phyloP scores from a whole-genome alignment of 2,888 invertebrate species.

The Tenthredo scrophulariae region DNA sequence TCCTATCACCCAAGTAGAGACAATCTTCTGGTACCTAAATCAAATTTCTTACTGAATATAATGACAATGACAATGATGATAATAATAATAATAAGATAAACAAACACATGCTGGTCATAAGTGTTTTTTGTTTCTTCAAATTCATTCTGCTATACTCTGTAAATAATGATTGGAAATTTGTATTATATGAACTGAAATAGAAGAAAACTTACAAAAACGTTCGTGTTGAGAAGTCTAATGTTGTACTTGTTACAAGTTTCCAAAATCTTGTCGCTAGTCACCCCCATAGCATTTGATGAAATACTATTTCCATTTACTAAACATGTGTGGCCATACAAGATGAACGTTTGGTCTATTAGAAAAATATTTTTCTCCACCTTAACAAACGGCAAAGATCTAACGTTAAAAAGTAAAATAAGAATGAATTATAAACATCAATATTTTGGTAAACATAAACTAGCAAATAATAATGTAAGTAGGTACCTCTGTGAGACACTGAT shows the following conservation, averaged over 20 bases:
- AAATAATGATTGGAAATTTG: not conserved
- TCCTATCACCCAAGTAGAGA: constrained; percentile 65
- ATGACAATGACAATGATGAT: not conserved
- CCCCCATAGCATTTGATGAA: constrained; percentile 62
- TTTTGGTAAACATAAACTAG: not conserved
- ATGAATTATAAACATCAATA: not conserved
- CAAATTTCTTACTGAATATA: constrained; percentile 25
- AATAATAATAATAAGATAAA: not conserved
- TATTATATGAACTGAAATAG: not conserved
- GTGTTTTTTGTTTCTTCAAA: constrained; percentile 10
- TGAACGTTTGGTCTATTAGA: constrained; percentile 68
- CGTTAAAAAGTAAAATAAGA: constrained; percentile 52
- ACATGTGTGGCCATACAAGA: constrained; percentile 68
- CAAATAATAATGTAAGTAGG: constrained; percentile 15
- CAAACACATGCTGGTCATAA: not conserved
- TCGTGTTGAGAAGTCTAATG: constrained; percentile 68
- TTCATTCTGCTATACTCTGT: constrained; percentile 18
- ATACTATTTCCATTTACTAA: constrained; percentile 70
- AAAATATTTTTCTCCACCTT: constrained; percentile 58
- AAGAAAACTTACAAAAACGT: constrained; percentile 67
- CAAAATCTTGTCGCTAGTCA: constrained; percentile 64
- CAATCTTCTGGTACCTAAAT: constrained; percentile 65
- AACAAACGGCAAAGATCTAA: constrained; percentile 34
- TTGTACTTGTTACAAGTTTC: constrained; percentile 70
- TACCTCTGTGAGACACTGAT: constrained; percentile 68